Conservation (phyloP, 1,140 invertebrate genomes). For the Neotoxoptera formosana region DNA sequence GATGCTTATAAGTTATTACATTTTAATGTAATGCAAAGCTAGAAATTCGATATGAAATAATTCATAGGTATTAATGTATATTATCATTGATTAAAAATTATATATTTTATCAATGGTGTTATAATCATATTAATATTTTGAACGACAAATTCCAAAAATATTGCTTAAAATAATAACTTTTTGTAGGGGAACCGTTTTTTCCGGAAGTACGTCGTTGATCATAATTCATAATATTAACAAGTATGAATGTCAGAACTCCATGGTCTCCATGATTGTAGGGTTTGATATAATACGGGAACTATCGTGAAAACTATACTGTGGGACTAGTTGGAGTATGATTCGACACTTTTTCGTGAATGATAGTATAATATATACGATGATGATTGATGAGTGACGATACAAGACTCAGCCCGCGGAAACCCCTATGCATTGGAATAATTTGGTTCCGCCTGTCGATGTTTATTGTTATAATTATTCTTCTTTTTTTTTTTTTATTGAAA, state of each 20-base stretch:
- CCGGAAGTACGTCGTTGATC: not conserved
- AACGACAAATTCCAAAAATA: not conserved
- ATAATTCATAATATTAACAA: slow-evolving; percentile 5
- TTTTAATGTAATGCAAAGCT: not conserved
- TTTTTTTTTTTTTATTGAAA: no score
- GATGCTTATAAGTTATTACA: not conserved
- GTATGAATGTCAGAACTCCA: not conserved
- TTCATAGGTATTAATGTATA: no score
- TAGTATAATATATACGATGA: not conserved
- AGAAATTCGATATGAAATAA: not conserved
- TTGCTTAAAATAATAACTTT: not conserved
- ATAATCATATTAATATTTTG: no score
- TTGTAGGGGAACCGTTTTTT: not conserved
- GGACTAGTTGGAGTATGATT: not conserved
- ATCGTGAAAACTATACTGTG: not conserved
- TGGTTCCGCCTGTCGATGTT: no score
- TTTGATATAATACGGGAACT: not conserved
- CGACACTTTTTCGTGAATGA: slow-evolving; percentile 19
- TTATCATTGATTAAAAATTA: not conserved
- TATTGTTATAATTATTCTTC: no score
- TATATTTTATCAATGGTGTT: no score
- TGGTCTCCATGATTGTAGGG: not conserved
- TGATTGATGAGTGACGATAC: not conserved
- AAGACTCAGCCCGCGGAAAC: not conserved
- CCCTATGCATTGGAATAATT: not conserved